Conservation (phyloP, 2,113 vertebrate genomes). For the Dasyprocta punctata region DNA sequence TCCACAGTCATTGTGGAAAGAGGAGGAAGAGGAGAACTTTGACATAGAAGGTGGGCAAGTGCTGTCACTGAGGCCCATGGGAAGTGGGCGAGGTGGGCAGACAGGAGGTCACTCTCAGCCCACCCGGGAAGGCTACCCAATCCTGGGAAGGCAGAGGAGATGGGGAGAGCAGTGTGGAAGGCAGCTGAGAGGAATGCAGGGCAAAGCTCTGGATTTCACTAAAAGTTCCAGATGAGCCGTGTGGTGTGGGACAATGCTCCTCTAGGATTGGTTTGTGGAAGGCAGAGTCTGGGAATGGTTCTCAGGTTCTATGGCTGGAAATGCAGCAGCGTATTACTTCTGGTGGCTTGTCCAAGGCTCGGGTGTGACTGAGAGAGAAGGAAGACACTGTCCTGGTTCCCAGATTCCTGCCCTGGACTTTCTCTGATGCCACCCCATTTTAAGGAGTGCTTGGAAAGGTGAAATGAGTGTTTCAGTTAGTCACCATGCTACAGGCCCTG, state of each 20-base stretch:
- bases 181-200: neutral
- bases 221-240: neutral
- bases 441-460: neutral
- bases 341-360: neutral
- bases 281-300: neutral
- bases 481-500: fast-evolving
- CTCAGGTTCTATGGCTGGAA: neutral
- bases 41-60: fast-evolving
- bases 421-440: too few species aligned
- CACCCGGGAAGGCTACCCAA: neutral
- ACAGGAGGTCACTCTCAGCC: neutral
- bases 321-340: neutral
- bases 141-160: neutral
- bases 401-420: neutral
- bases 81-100: neutral
- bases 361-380: neutral
- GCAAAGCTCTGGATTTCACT: neutral
- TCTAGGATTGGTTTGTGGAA: neutral
- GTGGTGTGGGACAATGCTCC: too few species aligned
- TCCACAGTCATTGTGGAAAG: neutral
- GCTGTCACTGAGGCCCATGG: neutral
- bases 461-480: neutral
- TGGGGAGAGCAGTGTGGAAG: fast-evolving
- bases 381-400: neutral
- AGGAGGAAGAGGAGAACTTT: neutral